These are phyloP conservation scores for Pampusana beccarii DNA, from an alignment of 2,113 vertebrate genomes.

Conservation along the genomic window DNA sequence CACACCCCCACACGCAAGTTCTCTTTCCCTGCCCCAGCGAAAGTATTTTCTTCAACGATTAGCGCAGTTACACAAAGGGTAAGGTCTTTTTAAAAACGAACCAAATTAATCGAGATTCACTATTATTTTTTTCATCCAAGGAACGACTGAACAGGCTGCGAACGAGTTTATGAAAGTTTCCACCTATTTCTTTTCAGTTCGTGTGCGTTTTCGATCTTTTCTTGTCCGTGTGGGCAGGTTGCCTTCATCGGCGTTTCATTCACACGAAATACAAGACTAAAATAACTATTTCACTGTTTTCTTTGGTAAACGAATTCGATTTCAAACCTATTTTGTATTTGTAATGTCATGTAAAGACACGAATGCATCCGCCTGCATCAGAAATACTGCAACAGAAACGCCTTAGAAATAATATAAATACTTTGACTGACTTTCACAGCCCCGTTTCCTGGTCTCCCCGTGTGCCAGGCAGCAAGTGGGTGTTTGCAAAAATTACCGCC, in stretches of 20 bases:
- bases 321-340: neutral
- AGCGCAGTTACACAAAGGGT: too few relatives aligned
- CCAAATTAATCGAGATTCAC: neutral
- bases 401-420: neutral
- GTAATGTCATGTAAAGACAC: rapidly evolving
- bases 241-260: rapidly evolving
- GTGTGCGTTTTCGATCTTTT: neutral
- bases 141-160: neutral
- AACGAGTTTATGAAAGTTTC: neutral
- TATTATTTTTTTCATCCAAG: rapidly evolving
- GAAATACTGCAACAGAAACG: neutral
- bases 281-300: neutral
- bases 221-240: neutral
- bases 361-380: rapidly evolving
- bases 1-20: too few relatives aligned
- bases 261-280: neutral
- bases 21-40: rapidly evolving
- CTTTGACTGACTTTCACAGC: neutral
- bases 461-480: neutral
- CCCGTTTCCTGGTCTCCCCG: neutral
- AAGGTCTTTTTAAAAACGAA: neutral
- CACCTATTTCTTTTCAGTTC: neutral
- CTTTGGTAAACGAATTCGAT: neutral
- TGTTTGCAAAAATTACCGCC: neutral
- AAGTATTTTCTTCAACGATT: neutral